Conservation (phyloP, 92 coral and sea anemone genomes). For the Umimayanthus kanabou region DNA sequence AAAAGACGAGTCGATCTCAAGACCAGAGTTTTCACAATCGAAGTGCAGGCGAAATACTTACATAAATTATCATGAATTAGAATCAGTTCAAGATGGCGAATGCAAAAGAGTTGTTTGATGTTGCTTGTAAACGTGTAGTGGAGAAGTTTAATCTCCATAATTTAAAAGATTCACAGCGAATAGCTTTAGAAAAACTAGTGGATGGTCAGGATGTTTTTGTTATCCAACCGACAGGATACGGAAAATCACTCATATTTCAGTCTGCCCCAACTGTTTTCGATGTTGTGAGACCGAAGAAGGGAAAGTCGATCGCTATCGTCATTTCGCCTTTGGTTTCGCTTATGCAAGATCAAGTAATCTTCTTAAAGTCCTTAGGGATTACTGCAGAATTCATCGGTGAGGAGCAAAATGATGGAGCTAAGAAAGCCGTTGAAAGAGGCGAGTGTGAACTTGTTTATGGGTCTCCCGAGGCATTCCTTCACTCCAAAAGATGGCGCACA, state of each 20-base stretch:
- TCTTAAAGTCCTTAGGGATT: constrained; percentile 37
- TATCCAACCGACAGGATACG: constrained; percentile 41
- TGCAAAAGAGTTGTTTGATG: too few relatives aligned
- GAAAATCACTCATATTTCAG: constrained; percentile 47
- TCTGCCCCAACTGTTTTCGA: constrained; percentile 39
- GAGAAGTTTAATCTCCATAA: too few relatives aligned
- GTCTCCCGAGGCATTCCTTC: too few relatives aligned
- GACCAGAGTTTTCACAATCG: too few relatives aligned
- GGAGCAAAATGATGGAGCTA: constrained; percentile 49
- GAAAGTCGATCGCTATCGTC: constrained; percentile 36
- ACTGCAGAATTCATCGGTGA: constrained; percentile 48
- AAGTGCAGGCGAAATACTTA: too few relatives aligned
- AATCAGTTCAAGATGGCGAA: constrained; percentile 14
- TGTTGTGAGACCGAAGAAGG: constrained; percentile 38
- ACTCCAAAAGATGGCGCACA: constrained; percentile 43
- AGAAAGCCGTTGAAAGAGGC: not conserved
- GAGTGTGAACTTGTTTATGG: too few relatives aligned
- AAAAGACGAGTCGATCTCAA: too few relatives aligned
- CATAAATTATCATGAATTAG: not conserved
- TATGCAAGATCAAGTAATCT: not conserved
- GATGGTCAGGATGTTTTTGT: constrained; percentile 40
- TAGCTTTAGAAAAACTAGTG: constrained; percentile 20
- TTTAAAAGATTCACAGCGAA: constrained; percentile 40
- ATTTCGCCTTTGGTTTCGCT: too few relatives aligned
- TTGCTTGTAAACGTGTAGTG: too few relatives aligned